A percentile compares a stretch with the other conserved stretches of the same genome.
Conservation (phyloP, 1,140 invertebrate genomes). For the Sitophilus oryzae region DNA sequence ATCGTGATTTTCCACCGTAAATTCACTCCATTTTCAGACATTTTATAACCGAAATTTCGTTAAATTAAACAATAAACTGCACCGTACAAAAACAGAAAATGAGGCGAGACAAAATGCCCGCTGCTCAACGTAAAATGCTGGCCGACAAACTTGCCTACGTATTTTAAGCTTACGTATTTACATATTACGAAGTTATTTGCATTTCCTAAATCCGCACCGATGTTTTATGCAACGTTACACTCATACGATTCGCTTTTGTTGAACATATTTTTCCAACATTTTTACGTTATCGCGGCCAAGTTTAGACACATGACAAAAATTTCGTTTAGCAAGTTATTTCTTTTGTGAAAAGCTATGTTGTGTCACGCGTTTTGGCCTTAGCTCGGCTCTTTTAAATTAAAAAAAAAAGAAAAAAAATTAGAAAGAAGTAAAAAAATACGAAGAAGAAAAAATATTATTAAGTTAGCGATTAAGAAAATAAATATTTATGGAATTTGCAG, state of each 20-base stretch:
- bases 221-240: conserved; percentile 6
- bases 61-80: conserved; percentile 12
- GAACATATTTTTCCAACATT: too few relatives aligned
- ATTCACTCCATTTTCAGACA: conserved; percentile 3
- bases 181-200: conserved; percentile 23
- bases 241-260: background rate
- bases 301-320: too few relatives aligned
- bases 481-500: too few relatives aligned
- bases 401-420: too few relatives aligned
- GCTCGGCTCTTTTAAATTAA: too few relatives aligned
- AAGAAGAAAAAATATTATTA: too few relatives aligned
- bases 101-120: conserved; percentile 10
- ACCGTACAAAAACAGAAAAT: conserved; percentile 12
- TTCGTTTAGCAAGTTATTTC: too few relatives aligned
- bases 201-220: conserved; percentile 13
- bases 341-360: too few relatives aligned
- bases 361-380: too few relatives aligned
- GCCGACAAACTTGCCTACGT: conserved; percentile 23
- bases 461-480: too few relatives aligned
- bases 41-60: conserved; percentile 14
- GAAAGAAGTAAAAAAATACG: too few relatives aligned
- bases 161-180: conserved; percentile 14
- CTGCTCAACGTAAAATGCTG: conserved; percentile 17
- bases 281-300: too few relatives aligned
- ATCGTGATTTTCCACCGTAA: background rate